Conservation (phyloP, 2,797 vertebrate genomes). For the Thaleichthys pacificus region DNA sequence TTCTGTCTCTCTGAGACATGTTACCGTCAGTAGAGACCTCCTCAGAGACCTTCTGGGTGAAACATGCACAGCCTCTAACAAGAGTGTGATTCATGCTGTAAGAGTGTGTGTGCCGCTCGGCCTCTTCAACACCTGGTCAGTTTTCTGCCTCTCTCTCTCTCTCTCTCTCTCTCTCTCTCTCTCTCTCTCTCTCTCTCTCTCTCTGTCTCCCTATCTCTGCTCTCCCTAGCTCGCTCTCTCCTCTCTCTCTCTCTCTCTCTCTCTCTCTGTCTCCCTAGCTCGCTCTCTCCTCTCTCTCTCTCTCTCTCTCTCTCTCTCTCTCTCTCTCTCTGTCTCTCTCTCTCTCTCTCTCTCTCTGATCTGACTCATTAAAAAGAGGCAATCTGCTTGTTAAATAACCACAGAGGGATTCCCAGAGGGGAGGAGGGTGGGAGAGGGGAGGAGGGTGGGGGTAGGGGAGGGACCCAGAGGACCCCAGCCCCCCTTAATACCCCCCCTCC, state of each 20-base stretch:
- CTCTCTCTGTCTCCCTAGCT: not conserved
- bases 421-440: slow-evolving; percentile 1
- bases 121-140: no score
- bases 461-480: no score
- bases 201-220: not conserved
- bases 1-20: no score
- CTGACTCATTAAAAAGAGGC: slow-evolving; percentile 6
- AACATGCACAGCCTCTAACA: no score
- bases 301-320: no score
- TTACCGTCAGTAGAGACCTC: no score
- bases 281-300: no score
- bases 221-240: not conserved
- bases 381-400: slow-evolving; percentile 18
- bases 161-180: not conserved
- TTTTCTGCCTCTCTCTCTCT: not conserved
- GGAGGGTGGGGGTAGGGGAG: not conserved
- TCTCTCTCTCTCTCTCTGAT: no score
- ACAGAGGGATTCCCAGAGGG: slow-evolving; percentile 7
- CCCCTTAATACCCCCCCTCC: not conserved
- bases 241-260: not conserved
- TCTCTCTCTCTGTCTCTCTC: no score
- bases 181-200: not conserved
- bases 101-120: no score
- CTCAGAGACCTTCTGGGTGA: no score
- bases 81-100: no score